These are phyloP conservation scores for Pristionchus japonicus DNA, from an alignment of 2,888 invertebrate species.

Conservation along the genomic window DNA sequence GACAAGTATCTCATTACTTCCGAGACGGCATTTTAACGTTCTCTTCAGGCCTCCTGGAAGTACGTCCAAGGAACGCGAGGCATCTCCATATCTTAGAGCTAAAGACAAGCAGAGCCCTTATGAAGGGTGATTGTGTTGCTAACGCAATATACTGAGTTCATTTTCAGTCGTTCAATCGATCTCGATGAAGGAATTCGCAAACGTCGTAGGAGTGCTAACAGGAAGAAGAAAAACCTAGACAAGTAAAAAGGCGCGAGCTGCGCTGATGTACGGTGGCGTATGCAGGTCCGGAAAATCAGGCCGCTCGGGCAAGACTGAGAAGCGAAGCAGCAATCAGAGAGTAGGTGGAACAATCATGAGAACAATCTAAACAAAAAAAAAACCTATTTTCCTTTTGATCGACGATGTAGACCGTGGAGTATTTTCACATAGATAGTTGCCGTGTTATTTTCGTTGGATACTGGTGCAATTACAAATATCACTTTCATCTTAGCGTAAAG, in stretches of 20 bases:
- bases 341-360: background rate
- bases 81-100: background rate
- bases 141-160: background rate
- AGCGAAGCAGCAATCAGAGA: background rate
- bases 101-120: background rate
- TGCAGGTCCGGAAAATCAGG: conserved; percentile 20
- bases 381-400: too few relatives aligned
- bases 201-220: background rate
- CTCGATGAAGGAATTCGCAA: background rate
- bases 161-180: background rate
- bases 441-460: too few relatives aligned
- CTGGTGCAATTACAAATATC: too few relatives aligned
- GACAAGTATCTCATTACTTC: background rate
- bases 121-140: background rate
- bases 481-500: background rate
- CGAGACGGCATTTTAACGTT: background rate
- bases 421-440: too few relatives aligned
- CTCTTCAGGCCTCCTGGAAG: background rate
- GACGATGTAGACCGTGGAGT: too few relatives aligned
- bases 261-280: background rate
- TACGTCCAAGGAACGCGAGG: background rate
- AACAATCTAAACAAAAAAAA: too few relatives aligned
- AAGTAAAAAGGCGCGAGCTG: background rate
- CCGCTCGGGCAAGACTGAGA: background rate
- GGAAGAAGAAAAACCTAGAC: background rate